Conservation (phyloP, 2,113 vertebrate species). For the Kryptolebias marmoratus region DNA sequence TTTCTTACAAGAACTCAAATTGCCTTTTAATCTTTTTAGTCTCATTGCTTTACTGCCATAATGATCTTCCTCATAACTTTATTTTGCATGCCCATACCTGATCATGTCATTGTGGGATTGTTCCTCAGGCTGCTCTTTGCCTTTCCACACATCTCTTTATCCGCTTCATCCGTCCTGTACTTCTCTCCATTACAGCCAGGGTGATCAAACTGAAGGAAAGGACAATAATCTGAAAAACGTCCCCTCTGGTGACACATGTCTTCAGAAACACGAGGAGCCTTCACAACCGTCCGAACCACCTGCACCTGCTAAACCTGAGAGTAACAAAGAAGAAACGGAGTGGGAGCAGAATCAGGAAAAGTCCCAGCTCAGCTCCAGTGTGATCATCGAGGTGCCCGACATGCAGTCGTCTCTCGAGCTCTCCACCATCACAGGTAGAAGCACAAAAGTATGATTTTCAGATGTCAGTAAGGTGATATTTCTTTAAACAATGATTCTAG, state of each 20-base stretch:
- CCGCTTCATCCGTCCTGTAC: neutral
- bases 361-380: constrained; percentile 67
- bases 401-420: constrained; percentile 74
- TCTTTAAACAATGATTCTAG: too few relatives aligned
- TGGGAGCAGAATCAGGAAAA: constrained; percentile 54
- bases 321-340: constrained; percentile 34
- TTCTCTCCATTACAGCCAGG: constrained; percentile 35
- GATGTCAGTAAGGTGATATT: neutral
- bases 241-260: constrained; percentile 31
- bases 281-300: constrained; percentile 27
- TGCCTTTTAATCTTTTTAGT: too few relatives aligned
- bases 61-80: too few relatives aligned
- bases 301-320: constrained; percentile 25
- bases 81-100: too few relatives aligned
- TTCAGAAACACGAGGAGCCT: constrained; percentile 52
- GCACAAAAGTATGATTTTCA: neutral
- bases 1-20: too few relatives aligned
- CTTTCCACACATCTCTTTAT: neutral
- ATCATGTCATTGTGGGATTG: too few relatives aligned
- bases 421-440: constrained; percentile 77
- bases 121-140: neutral
- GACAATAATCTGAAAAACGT: constrained; percentile 17
- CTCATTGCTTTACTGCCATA: too few relatives aligned
- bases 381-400: constrained; percentile 71
- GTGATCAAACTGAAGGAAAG: constrained; percentile 18